Base-by-base conservation (phyloP, 37 sponge, comb jelly and placozoan species). In the Halichondria panicea region DNA sequence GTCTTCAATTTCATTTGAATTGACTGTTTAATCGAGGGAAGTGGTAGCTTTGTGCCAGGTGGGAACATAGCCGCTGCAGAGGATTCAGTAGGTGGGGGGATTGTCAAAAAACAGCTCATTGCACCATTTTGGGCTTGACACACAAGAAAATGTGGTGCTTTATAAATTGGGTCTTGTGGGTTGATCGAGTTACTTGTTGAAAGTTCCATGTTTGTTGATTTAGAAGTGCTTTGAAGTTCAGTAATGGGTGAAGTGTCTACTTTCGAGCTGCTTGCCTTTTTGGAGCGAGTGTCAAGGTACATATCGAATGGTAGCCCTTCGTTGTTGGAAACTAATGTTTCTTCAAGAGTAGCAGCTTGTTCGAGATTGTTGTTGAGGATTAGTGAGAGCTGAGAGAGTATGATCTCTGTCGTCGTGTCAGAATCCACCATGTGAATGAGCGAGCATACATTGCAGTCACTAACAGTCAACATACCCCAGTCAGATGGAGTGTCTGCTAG, bases 381-480 rank as follows among this genome's bases (percentile, higher is more conserved):
- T 11, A 38, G 55, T 0, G 66, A 9, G 31, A 82, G 74, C 32
- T 82, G 82, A 0, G 32, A 11, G 32, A 72, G 32, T 5, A 82
- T 56, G 24, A 67, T 31, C 18, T 42, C 34, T 56, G 53, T 64
- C 32, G 53, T 32, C 11, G 46, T 56, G 8, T 44, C 36, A 7
- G 65, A 27, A 18, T 53, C 55, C 9, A 34, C 52, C 66, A 55
- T 61, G 46, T 53, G 63, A 4, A 82, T 66, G 3, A 82, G 63
- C 28, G 82, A 40, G 41, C 82, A 82, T 15, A 82, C 44, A 57
- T 72, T 82, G 41, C 74, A 63, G 74, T 82, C 82, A 24, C 82
- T 82, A 55, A 82, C 30, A 43, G 82, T 66, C 28, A 82, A 33
- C 43, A 71, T 28, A 39, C 25, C 39, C 74, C 66, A 82, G 43